These are phyloP conservation scores for Pachypanchax playfairii DNA, from an alignment of 2,113 vertebrate species.

Conservation along the genomic window DNA sequence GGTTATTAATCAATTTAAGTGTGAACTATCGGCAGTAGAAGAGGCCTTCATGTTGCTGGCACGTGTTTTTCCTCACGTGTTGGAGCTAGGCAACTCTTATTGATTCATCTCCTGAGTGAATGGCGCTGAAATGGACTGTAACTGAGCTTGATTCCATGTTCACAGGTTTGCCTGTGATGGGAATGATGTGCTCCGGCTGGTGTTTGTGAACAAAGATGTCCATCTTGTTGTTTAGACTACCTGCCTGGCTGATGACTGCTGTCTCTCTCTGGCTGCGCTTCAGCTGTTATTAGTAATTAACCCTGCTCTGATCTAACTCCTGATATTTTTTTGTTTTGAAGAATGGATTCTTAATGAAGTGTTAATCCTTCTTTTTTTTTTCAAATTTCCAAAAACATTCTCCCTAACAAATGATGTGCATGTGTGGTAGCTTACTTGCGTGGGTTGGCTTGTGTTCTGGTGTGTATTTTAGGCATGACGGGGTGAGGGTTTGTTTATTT, in stretches of 20 bases:
- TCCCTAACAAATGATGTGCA: conserved; percentile 47
- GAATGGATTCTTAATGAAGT: conserved; percentile 40
- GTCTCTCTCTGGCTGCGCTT: conserved; percentile 56
- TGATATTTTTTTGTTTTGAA: conserved; percentile 27
- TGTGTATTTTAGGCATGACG: conserved; percentile 13
- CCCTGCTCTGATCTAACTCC: conserved; percentile 50
- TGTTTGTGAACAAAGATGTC: conserved; percentile 40
- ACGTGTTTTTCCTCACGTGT: conserved; percentile 16
- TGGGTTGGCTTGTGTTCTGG: conserved; percentile 4
- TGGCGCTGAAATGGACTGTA: conserved; percentile 52
- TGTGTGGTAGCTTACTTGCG: conserved; percentile 36
- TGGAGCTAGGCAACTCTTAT: conserved; percentile 9
- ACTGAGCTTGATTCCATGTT: conserved; percentile 51
- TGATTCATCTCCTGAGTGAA: conserved; percentile 57
- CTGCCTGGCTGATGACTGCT: conserved; percentile 45
- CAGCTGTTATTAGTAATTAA: conserved; percentile 43
- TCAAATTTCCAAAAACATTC: conserved; percentile 59
- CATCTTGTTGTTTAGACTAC: conserved; percentile 45
- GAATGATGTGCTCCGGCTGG: conserved; percentile 28
- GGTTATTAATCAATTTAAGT: conserved; percentile 55
- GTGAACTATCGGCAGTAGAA: background rate
- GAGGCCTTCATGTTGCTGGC: background rate
- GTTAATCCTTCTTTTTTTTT: too few species aligned
- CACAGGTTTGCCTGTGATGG: conserved; percentile 47
- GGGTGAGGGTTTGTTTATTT: conserved; percentile 13